Conservation (phyloP, 2,888 invertebrate species). For the Helobdella robusta region DNA sequence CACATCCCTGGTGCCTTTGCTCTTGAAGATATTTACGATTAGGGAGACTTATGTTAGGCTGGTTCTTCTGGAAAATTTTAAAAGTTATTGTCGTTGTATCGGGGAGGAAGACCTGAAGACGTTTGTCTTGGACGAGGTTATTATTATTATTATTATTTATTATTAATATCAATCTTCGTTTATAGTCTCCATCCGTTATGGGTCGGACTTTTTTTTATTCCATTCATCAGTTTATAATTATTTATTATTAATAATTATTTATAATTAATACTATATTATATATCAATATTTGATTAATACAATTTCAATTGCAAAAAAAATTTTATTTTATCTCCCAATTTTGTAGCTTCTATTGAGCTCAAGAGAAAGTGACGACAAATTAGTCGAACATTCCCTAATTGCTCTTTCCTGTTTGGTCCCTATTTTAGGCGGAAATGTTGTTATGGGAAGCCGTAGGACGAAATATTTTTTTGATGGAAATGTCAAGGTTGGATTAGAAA, state of each 20-base stretch:
- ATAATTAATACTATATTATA: no score
- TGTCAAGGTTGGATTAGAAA: slow-evolving; percentile 55
- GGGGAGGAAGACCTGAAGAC: slow-evolving; percentile 65
- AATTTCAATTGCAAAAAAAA: no score
- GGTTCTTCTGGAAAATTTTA: slow-evolving; percentile 68
- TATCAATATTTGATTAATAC: no score
- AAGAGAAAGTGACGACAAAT: slow-evolving; percentile 71
- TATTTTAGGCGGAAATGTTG: slow-evolving; percentile 70
- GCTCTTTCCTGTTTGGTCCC: slow-evolving; percentile 75
- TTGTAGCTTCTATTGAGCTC: slow-evolving; percentile 67
- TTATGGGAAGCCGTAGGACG: slow-evolving; percentile 66
- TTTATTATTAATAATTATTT: no score
- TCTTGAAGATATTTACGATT: slow-evolving; percentile 65
- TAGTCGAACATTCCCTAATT: slow-evolving; percentile 71
- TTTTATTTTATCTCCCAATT: no score
- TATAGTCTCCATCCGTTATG: no score
- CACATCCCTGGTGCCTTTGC: slow-evolving; percentile 60
- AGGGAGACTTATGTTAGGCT: slow-evolving; percentile 73
- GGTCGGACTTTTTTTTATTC: no score
- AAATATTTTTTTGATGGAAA: slow-evolving; percentile 76
- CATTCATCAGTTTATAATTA: no score
- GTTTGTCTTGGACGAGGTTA: slow-evolving; percentile 72
- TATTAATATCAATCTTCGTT: no score
- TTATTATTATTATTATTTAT: no score
- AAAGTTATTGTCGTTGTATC: slow-evolving; percentile 65